These are phyloP conservation scores for Agriopis aurantiaria DNA, from an alignment of 2,888 invertebrate genomes.

Conservation along the genomic window DNA sequence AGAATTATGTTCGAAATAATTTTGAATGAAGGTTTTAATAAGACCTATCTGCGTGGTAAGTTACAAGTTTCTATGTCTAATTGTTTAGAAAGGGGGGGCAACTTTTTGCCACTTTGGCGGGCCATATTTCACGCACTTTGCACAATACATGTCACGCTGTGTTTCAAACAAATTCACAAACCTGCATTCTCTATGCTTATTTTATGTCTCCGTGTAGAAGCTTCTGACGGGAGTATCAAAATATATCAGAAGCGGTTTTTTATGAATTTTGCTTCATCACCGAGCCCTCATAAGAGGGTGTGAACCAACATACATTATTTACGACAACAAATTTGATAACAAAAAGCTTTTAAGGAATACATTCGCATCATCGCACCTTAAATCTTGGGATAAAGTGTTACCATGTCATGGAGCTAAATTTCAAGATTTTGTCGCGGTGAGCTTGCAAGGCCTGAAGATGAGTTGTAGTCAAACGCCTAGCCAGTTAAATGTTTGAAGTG, in stretches of 20 bases:
- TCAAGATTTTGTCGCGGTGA: neutral
- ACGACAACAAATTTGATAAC: constrained; percentile 14
- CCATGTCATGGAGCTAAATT: neutral
- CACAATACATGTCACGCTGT: too few species aligned
- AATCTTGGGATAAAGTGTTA: constrained; percentile 6
- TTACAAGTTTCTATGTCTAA: too few species aligned
- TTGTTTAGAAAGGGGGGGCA: too few species aligned
- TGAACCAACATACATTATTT: constrained; percentile 15
- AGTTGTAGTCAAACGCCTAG: too few species aligned
- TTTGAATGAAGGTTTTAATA: too few species aligned
- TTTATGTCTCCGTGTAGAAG: neutral
- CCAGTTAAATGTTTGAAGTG: too few species aligned
- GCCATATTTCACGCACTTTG: too few species aligned
- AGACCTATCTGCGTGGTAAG: too few species aligned
- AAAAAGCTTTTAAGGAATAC: constrained; percentile 15
- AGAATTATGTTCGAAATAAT: too few species aligned
- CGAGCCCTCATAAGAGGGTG: constrained; percentile 28
- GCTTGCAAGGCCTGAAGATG: too few species aligned
- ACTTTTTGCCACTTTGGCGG: too few species aligned
- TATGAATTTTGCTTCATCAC: constrained; percentile 32
- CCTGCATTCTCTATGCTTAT: neutral
- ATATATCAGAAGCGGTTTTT: constrained; percentile 25
- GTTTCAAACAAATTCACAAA: neutral
- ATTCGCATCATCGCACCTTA: neutral
- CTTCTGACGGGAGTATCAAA: constrained; percentile 6